These are phyloP conservation scores for Sigmodon hispidus DNA, from an alignment of 2,113 vertebrate species.

Conservation along the genomic window DNA sequence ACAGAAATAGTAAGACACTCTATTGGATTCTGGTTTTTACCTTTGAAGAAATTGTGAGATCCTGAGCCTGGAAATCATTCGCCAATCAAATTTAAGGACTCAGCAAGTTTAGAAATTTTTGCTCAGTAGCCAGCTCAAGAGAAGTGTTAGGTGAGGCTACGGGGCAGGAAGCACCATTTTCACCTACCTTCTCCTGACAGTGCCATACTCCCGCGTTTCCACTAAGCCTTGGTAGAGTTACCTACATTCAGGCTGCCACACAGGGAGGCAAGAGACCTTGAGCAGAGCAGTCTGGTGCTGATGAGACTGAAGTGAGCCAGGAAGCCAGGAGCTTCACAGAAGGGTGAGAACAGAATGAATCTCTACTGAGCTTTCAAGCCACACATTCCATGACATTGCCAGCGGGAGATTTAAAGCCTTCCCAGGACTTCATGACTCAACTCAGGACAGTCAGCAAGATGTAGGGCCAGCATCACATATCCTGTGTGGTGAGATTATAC, in stretches of 20 bases:
- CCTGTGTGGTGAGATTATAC: too few relatives aligned
- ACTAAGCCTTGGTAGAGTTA: neutral
- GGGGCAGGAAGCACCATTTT: neutral
- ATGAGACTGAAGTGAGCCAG: neutral
- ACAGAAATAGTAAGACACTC: neutral
- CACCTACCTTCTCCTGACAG: neutral
- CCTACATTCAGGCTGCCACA: neutral
- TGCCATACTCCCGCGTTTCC: neutral
- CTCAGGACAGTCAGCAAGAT: neutral
- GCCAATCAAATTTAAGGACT: neutral
- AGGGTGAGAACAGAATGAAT: neutral
- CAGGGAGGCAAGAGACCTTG: neutral
- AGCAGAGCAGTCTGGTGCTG: neutral
- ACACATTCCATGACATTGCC: fast-evolving
- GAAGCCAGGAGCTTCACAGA: too few relatives aligned
- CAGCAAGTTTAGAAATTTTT: neutral
- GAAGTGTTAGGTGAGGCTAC: neutral
- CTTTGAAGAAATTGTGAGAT: neutral
- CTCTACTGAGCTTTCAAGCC: neutral
- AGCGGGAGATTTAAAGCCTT: neutral
- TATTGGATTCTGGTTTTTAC: neutral
- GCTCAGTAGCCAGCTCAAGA: conserved; percentile 9
- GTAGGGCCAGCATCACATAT: neutral
- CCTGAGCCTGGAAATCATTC: neutral
- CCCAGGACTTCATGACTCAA: neutral